Conservation (phyloP, 1,140 invertebrate species). For the Anoplolepis gracilipes region DNA sequence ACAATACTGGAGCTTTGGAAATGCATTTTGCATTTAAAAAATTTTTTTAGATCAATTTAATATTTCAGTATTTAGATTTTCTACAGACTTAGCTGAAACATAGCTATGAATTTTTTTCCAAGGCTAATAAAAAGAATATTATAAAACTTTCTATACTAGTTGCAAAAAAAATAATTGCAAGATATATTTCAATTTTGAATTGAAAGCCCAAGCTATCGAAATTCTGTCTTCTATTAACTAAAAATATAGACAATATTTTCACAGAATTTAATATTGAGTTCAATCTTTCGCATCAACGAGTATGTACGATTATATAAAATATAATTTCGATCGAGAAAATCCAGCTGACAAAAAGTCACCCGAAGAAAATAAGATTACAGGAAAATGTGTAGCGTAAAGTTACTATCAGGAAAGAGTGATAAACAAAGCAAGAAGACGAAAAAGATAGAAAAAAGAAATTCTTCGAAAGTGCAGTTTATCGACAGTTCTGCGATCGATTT, state of each 20-base stretch:
- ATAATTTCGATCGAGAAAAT: neutral
- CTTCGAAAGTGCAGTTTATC: constrained; percentile 44
- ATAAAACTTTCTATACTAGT: neutral
- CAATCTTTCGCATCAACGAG: neutral
- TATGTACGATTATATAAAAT: neutral
- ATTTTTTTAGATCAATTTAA: neutral
- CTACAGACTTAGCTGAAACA: neutral
- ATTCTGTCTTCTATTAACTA: neutral
- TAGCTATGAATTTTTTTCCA: neutral
- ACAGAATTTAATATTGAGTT: neutral
- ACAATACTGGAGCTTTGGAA: neutral
- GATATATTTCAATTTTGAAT: neutral
- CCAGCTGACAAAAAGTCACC: too few relatives aligned
- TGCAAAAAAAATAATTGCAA: neutral
- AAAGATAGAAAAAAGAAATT: constrained; percentile 10
- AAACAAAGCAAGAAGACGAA: neutral
- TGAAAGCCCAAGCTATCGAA: neutral
- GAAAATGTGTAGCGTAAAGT: constrained; percentile 17
- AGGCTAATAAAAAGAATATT: neutral
- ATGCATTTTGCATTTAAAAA: neutral
- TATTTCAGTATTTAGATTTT: neutral
- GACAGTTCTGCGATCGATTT: constrained; percentile 12
- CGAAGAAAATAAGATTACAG: constrained; percentile 42
- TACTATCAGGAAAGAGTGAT: constrained; percentile 28
- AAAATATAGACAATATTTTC: neutral